A percentile compares a stretch with the other conserved stretches of the same genome.
Conservation (phyloP, 2,888 invertebrate genomes). For the Drosophila recens region DNA sequence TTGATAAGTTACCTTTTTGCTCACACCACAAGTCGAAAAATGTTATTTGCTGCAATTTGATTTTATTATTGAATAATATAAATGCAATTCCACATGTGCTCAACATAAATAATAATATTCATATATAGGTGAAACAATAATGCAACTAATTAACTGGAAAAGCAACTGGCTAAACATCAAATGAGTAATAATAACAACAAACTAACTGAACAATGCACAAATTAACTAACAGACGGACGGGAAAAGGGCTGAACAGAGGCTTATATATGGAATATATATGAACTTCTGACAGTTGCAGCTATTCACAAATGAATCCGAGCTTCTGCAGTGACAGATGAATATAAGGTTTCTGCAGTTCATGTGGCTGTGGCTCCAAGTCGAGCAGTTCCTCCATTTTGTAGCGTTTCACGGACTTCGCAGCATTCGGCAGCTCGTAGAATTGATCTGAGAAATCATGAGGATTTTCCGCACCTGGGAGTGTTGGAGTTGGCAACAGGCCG, state of each 20-base stretch:
- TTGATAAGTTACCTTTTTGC: background rate
- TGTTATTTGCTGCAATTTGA: conserved; percentile 12
- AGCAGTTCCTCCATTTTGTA: conserved; percentile 55
- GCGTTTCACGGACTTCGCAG: conserved; percentile 25
- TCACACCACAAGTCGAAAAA: background rate
- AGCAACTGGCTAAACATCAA: conserved; percentile 22
- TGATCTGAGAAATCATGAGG: background rate
- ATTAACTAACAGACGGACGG: conserved; percentile 3
- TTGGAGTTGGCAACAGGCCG: conserved; percentile 41
- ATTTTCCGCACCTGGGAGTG: background rate
- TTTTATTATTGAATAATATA: conserved; percentile 26
- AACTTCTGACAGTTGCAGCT: background rate
- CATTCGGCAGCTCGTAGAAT: background rate
- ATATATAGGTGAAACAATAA: conserved; percentile 1
- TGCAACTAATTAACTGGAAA: background rate
- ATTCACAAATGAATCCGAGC: conserved; percentile 33
- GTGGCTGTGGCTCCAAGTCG: conserved; percentile 50
- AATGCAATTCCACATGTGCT: conserved; percentile 16
- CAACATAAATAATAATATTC: background rate
- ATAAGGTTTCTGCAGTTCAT: conserved; percentile 21
- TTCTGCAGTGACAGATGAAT: background rate
- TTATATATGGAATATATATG: background rate
- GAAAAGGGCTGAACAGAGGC: background rate
- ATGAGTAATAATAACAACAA: conserved; percentile 24
- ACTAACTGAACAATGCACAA: conserved; percentile 25